A percentile compares a stretch with the other conserved stretches of the same genome.
Evolutionary conservation across 1,140 invertebrate species (phyloP).

Genomic region (Geopemphigus sp.): DNA sequence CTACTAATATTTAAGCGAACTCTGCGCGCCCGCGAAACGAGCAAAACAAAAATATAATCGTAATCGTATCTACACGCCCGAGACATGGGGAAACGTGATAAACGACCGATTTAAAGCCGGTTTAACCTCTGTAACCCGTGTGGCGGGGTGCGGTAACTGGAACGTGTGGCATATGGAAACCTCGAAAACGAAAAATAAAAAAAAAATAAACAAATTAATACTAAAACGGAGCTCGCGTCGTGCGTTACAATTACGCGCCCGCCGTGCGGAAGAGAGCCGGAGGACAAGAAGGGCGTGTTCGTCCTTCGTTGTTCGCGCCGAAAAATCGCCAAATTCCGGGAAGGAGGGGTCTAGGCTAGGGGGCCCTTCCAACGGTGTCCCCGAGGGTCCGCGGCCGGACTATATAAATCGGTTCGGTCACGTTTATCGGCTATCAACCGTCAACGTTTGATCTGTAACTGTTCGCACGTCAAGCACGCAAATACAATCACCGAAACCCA

Average conservation of each 20-base stretch:
- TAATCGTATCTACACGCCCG: background rate
- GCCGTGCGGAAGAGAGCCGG: background rate
- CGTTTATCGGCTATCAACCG: constrained; percentile 35
- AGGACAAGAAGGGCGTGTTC: constrained; percentile 18
- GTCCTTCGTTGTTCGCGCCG: background rate
- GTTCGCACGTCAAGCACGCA: constrained; percentile 11
- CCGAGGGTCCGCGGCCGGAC: no score
- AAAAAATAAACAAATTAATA: background rate
- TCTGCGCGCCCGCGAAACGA: background rate
- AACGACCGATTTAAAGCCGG: background rate
- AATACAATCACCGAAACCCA: background rate
- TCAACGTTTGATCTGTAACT: constrained; percentile 43
- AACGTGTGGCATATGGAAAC: background rate
- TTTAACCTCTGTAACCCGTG: constrained; percentile 19
- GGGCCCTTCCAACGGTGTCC: no score
- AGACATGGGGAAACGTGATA: background rate
- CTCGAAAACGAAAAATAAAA: no score
- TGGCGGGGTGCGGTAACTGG: background rate
- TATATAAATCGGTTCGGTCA: constrained; percentile 30
- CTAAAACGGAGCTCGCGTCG: no score
- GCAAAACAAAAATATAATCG: background rate
- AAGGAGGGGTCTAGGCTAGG: no score
- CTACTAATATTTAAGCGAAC: background rate
- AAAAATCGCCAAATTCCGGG: constrained; percentile 2
- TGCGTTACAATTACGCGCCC: no score